Base-by-base conservation (phyloP, 2,113 vertebrate species). In the Cairina moschata region DNA sequence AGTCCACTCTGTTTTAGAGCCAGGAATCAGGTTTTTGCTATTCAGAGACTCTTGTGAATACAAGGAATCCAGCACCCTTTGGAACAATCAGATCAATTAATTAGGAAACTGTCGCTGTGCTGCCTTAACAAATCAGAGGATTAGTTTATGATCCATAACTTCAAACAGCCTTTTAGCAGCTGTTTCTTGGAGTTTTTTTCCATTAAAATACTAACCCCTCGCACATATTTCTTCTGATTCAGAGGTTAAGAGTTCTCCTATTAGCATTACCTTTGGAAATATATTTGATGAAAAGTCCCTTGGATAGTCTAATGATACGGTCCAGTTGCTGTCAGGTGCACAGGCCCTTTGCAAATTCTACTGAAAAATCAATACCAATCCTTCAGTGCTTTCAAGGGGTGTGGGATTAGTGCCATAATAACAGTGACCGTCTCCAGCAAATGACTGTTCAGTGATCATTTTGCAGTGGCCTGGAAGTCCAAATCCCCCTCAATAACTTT, bases 291-390 rank as follows among this genome's bases (percentile, higher is more conserved):
- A 77, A 74, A 90, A 95, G 85, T 67, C 32, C 69, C 76, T 25
- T 54, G 46, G 23, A 52, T 74, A 72, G 50, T 40, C 38, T 90
- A 91, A 91, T 74, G 31, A 66, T 83, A 73, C 6, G 46, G 86
- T 86, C 69, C 52, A 88, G 73, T 55, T 83, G 75, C 68, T 86
- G 56, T 52, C 29, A 78, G 81, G 34, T 72, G 54, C 74, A 86
- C 31, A 38, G 62, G 44, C 22, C 31, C 52, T 59, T 89, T 75
- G 89, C 31, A 90, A 95, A 79, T 38, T 75, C 63, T 87, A 38
- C 58, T 87, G 34, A 87, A 87, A 95, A 94, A 95, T 90, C 90
- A 85, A 85, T 95, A 82, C 38, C 38, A 60, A 67, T 82, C 87
- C 60, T 87, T 91, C 71, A 89, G 13, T 46, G 69, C 31, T 67